phyloP scores from a whole-genome alignment of 2,888 invertebrate genomes.

The Rhagonycha lutea region DNA sequence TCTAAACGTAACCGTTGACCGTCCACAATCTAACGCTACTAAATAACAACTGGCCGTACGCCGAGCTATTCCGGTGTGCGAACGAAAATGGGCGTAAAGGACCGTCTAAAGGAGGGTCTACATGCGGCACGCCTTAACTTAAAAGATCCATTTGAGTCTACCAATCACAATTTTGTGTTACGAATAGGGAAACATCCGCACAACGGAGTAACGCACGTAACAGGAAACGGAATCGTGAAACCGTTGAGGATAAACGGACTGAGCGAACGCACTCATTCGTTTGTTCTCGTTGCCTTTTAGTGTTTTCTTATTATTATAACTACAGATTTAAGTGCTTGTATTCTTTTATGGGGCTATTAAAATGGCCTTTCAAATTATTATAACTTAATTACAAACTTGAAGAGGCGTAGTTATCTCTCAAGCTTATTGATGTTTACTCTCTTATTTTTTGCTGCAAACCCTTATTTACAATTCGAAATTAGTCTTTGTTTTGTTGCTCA shows the following conservation, averaged over 20 bases:
- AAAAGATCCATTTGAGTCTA: constrained; percentile 25
- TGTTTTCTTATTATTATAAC: constrained; percentile 52
- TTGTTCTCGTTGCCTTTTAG: constrained; percentile 46
- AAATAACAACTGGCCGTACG: constrained; percentile 37
- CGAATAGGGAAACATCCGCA: constrained; percentile 35
- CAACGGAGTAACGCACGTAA: constrained; percentile 27
- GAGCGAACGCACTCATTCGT: constrained; percentile 37
- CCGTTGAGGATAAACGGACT: constrained; percentile 15
- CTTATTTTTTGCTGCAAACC: constrained; percentile 22
- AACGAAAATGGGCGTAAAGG: constrained; percentile 21
- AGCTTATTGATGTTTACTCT: constrained; percentile 28
- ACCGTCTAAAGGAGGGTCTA: constrained; percentile 3
- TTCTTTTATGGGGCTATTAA: constrained; percentile 53
- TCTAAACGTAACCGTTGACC: constrained; percentile 4
- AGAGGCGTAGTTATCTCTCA: constrained; percentile 31
- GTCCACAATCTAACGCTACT: constrained; percentile 31
- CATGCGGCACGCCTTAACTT: constrained; percentile 12
- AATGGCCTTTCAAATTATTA: constrained; percentile 53
- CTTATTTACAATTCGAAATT: constrained; percentile 30
- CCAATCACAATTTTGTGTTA: constrained; percentile 31
- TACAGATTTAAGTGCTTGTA: constrained; percentile 52
- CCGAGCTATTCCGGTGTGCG: constrained; percentile 25
- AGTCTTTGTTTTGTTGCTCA: constrained; percentile 27
- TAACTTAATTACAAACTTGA: constrained; percentile 48
- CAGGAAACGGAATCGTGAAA: background rate